Base-by-base conservation (phyloP, 2,888 invertebrate genomes). In the Cremastinae sp. region DNA sequence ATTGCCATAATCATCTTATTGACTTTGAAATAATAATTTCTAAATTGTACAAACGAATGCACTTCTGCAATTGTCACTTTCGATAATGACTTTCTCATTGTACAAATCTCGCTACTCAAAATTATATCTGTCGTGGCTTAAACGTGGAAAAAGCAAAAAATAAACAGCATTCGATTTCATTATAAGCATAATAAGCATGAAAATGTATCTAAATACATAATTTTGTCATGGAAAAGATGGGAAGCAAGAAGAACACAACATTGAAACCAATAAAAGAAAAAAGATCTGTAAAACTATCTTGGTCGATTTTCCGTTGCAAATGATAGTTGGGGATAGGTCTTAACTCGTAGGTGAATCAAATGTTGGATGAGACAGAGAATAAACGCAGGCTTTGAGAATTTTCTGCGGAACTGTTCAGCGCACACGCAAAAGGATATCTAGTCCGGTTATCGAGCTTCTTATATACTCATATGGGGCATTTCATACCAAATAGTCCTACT, bases 221-320 rank as follows among this genome's bases (percentile, higher is more conserved):
- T 58, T 47, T 41, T n/a, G 37, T 45, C 22, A 59, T 22, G 22
- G 18, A 45, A 28, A 28, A 28, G 2, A 28, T 28, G 28, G 28
- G 5, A 28, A 28, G 28, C 28, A 28, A 28, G 28, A 5, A 28
- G 28, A 28, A 28, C n/a, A n/a, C n/a, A n/a, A n/a, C n/a, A n/a
- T 7, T n/a, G 20, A 14, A 18, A 37, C 16, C 14, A 55, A 43
- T n/a, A 18, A 62, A 58, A 28, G 45, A 22, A 43, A 39, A 18
- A 53, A 61, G 69, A 69, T 72, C 45, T 68, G 43, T 62, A 39
- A 72, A 71, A 75, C 66, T 65, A 75, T 75, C 75, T 45, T 28
- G 71, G 72, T 68, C 72, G 72, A 71, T 75, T 75, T 75, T 75
- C 62, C 62, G 66, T 72, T 75, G 75, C 75, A 75, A 75, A 75